Evolutionary conservation across 2,113 vertebrate genomes (phyloP).

Genomic region (Nesoenas mayeri): DNA sequence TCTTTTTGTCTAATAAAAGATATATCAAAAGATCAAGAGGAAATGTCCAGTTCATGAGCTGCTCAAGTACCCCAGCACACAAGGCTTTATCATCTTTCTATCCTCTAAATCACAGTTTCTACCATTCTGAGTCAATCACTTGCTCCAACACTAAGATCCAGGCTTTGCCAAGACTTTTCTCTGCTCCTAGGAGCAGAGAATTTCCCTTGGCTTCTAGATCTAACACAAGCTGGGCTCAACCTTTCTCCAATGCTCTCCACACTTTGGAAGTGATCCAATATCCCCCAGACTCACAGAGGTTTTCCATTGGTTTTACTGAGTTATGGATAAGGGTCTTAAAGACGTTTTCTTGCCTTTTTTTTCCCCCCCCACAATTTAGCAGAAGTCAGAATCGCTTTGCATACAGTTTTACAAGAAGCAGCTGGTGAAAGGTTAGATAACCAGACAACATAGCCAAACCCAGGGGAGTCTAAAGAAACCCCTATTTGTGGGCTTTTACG

Average conservation of each 20-base stretch:
- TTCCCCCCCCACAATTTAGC: not conserved
- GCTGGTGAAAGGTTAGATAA: constrained; percentile 41
- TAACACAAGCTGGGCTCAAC: not conserved
- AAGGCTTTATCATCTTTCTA: not conserved
- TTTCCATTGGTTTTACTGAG: not conserved
- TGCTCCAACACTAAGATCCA: not conserved
- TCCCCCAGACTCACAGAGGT: not conserved
- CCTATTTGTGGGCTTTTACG: not conserved
- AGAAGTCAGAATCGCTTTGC: constrained; percentile 37
- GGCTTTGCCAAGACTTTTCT: not conserved
- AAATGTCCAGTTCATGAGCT: not conserved
- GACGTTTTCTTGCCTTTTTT: not conserved
- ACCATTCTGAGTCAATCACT: not conserved
- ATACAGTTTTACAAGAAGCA: constrained; percentile 39
- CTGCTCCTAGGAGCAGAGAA: not conserved
- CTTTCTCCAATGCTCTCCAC: not conserved
- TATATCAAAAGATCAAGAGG: not conserved
- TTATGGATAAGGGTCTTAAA: not conserved
- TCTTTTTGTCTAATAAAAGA: not conserved
- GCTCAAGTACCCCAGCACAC: not conserved
- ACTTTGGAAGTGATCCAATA: not conserved
- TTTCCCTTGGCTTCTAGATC: constrained; percentile 13
- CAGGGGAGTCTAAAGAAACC: not conserved
- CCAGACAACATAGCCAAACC: not conserved
- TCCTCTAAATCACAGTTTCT: not conserved